Evolutionary conservation across 2,888 invertebrate species (phyloP), one percentile per base, ranked within the genome.

Genomic region (Athetis lepigone): DNA sequence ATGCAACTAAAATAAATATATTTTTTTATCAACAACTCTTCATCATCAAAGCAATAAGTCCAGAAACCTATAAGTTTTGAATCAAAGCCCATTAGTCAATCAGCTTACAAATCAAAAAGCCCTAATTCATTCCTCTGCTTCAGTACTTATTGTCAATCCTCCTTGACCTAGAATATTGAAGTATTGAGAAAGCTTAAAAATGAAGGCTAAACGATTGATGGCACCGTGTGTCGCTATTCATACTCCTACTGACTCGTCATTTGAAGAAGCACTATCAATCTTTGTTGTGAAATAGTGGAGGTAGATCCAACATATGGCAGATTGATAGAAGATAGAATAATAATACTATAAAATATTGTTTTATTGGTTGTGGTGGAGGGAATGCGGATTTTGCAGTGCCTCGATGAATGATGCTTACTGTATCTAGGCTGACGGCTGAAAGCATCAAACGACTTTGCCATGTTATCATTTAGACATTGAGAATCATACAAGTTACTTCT

Each of bases 181-280:
- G 43, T 49, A 76, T 76, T 77, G 62, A 58, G 80, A 64, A 77
- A 77, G 73, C 27, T 33, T 55, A 65, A 68, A 70, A 79, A 66
- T 67, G 62, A 63, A 72, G 77, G 73, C 54, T 61, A 60, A 64
- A 55, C 60, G 62, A 80, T 80, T 70, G 78, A 77, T 74, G 77
- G 49, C 61, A 60, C 70, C 25, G 27, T 50, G 23, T 56, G 56
- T 65, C 67, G 46, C 74, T 71, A 80, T 77, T 79, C 66, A 69
- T 65, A 71, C 80, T 71, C 80, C 75, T 79, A 79, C 80, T 59
- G 54, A 29, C 43, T 77, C 74, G 39, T 70, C 62, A 67, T 75
- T 68, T 80, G 61, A 66, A 70, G 64, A 46, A 49, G 63, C 67
- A 16, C 59, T 47, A 77, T 71, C 63, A 62, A 71, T 73, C 59